These are phyloP conservation scores for Synergus umbraculus DNA, from an alignment of 2,888 invertebrate genomes.

Conservation along the genomic window DNA sequence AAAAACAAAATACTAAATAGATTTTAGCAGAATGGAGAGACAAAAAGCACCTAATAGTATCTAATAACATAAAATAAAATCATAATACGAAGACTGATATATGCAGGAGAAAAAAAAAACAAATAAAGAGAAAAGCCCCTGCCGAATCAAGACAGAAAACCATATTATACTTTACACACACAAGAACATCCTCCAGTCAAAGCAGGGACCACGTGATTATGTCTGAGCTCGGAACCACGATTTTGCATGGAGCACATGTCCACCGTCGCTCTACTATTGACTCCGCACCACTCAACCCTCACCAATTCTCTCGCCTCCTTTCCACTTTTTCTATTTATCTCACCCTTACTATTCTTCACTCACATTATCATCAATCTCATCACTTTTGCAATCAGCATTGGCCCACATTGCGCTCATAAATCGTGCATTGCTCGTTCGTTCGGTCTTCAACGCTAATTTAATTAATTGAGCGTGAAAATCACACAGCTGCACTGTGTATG, in stretches of 20 bases:
- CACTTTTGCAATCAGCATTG: conserved; percentile 34
- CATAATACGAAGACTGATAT: conserved; percentile 41
- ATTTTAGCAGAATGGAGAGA: conserved; percentile 9
- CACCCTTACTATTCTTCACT: neutral
- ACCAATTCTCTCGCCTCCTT: conserved; percentile 38
- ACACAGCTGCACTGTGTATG: conserved; percentile 25
- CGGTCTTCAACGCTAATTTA: conserved; percentile 41
- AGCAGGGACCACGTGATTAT: conserved; percentile 85
- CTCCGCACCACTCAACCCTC: conserved; percentile 70
- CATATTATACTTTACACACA: conserved; percentile 60
- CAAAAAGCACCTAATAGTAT: neutral
- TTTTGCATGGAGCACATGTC: conserved; percentile 88
- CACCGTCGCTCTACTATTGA: conserved; percentile 79
- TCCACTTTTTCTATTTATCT: conserved; percentile 15
- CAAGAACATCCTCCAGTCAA: conserved; percentile 76
- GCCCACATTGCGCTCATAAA: conserved; percentile 28
- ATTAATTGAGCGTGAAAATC: conserved; percentile 33
- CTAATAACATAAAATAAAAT: conserved; percentile 1
- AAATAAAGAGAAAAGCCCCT: neutral
- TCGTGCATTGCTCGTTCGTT: conserved; percentile 37
- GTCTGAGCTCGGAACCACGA: conserved; percentile 83
- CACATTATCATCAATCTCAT: conserved; percentile 21
- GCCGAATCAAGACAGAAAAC: neutral
- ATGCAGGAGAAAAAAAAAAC: conserved; percentile 37
- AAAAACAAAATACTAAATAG: conserved; percentile 2